Evolutionary conservation across 2,797 vertebrate genomes (phyloP).

Genomic region (Myotis daubentonii): DNA sequence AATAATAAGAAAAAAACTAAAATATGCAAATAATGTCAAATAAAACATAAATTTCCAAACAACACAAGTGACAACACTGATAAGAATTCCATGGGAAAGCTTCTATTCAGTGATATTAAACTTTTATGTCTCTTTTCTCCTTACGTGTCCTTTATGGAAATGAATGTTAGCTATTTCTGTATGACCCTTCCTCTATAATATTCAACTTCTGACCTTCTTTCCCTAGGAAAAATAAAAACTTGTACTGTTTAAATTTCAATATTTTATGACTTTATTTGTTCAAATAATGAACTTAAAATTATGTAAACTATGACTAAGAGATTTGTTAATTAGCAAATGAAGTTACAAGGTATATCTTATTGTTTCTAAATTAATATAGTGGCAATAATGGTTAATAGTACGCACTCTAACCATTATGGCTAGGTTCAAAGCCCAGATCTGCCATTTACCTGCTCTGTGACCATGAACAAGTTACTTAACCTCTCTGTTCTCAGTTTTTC

Average conservation of each 20-base stretch:
- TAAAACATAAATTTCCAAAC: slow-evolving; percentile 35
- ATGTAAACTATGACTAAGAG: slow-evolving; percentile 8
- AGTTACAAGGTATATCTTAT: neutral
- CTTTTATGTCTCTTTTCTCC: neutral
- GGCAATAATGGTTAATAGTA: neutral
- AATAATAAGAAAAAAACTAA: slow-evolving; percentile 5
- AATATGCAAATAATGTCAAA: slow-evolving; percentile 18
- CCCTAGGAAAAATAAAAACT: slow-evolving; percentile 31
- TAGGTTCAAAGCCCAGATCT: slow-evolving; percentile 19
- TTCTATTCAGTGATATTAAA: neutral
- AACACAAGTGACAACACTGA: neutral
- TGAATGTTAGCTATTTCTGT: neutral
- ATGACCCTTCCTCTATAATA: neutral
- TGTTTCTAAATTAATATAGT: slow-evolving; percentile 39
- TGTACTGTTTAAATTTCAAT: slow-evolving; percentile 28
- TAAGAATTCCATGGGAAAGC: neutral
- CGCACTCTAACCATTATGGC: neutral
- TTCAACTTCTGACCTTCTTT: slow-evolving; percentile 14
- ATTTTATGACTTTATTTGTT: slow-evolving; percentile 43
- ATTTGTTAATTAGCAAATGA: neutral
- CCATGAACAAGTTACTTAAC: neutral
- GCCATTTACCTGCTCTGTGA: slow-evolving; percentile 15
- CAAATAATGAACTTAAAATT: slow-evolving; percentile 45
- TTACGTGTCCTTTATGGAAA: neutral
- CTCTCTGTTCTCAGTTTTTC: slow-evolving; percentile 20